phyloP scores from a whole-genome alignment of 2,113 vertebrate species.

The Origma solitaria region DNA sequence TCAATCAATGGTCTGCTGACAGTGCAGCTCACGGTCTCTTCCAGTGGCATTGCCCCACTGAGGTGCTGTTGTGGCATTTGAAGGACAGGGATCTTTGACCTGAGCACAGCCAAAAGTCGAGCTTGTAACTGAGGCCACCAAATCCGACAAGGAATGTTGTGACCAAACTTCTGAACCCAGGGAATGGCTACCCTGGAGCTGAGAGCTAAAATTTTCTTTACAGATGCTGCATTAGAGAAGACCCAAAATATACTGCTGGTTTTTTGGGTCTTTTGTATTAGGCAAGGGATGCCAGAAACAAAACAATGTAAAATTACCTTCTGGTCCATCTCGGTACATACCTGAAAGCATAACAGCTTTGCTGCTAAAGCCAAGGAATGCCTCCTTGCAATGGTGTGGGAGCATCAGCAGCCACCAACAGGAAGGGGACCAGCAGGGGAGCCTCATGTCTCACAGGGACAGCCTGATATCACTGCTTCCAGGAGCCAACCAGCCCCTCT shows the following conservation, averaged over 20 bases:
- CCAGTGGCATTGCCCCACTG: accelerated
- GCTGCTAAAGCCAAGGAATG: neutral
- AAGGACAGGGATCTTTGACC: neutral
- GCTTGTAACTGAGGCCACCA: neutral
- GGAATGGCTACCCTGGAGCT: neutral
- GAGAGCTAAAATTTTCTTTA: neutral
- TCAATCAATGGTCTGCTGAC: accelerated
- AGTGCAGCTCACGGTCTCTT: neutral
- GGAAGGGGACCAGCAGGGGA: neutral
- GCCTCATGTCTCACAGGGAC: accelerated
- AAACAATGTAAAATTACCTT: neutral
- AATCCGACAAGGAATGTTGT: neutral
- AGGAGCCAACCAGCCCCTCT: neutral
- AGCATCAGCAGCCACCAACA: neutral
- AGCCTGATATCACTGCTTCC: neutral
- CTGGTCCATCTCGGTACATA: neutral
- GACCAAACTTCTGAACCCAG: neutral
- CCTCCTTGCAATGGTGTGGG: neutral
- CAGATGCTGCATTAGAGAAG: neutral
- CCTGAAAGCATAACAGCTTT: neutral
- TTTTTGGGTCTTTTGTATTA: neutral
- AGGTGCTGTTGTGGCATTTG: neutral
- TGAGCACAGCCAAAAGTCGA: neutral
- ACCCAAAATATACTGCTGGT: neutral
- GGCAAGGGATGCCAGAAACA: neutral